phyloP scores from a whole-genome alignment of 1,140 invertebrate genomes.

The Drosophila bifasciata region DNA sequence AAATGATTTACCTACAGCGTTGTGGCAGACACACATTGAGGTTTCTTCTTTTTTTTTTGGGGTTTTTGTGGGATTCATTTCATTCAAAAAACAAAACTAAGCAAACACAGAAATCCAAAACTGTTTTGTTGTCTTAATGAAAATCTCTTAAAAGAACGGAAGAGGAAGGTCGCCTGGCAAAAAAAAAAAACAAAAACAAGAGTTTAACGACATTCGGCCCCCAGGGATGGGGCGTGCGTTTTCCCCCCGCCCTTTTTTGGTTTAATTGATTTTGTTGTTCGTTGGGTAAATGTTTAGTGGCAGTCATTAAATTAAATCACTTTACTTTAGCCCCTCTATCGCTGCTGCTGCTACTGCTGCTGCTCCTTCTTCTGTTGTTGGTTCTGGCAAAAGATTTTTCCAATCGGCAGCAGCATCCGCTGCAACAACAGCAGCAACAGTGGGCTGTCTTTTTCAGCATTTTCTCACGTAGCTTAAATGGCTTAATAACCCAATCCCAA shows the following conservation, averaged over 20 bases:
- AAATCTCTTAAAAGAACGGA: slow-evolving; percentile 35
- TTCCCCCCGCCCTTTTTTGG: slow-evolving; percentile 5
- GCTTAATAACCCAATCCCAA: slow-evolving; percentile 62
- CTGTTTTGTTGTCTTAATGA: slow-evolving; percentile 55
- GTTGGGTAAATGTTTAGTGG: slow-evolving; percentile 43
- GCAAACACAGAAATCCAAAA: background rate
- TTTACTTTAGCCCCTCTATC: too few species aligned
- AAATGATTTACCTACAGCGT: slow-evolving; percentile 63
- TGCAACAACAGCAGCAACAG: background rate
- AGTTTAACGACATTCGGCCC: slow-evolving; percentile 43
- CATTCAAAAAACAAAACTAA: slow-evolving; percentile 41
- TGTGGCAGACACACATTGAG: slow-evolving; percentile 11
- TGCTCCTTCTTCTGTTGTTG: slow-evolving; percentile 8
- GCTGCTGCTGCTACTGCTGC: slow-evolving; percentile 15
- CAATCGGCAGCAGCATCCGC: slow-evolving; percentile 28
- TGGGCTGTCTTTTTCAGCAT: slow-evolving; percentile 28
- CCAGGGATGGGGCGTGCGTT: slow-evolving; percentile 24
- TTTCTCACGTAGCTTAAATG: slow-evolving; percentile 65
- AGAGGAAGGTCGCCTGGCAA: slow-evolving; percentile 47
- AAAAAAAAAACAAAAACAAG: too few species aligned
- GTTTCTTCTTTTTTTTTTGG: slow-evolving; percentile 25
- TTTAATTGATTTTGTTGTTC: slow-evolving; percentile 66
- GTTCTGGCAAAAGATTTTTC: slow-evolving; percentile 11
- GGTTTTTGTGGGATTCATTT: slow-evolving; percentile 31
- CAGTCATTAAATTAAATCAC: slow-evolving; percentile 39